Evolutionary conservation across 1,140 invertebrate genomes (phyloP), one percentile per base, ranked within the genome.

Genomic region (Daktulosphaira vitifoliae): DNA sequence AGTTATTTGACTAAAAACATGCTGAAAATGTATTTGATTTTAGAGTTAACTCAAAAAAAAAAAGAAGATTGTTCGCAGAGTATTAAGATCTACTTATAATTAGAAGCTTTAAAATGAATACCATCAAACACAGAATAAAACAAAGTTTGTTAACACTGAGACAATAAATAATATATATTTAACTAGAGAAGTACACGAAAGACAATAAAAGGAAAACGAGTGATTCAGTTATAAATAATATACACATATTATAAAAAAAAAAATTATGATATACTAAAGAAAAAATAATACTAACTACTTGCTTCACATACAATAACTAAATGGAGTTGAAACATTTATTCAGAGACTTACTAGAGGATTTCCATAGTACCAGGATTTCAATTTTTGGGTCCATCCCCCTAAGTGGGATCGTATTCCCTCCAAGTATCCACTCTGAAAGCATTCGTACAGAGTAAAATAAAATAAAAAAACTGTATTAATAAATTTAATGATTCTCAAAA

Each of bases 281-380:
- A 46, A 62, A 46, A 39, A 46, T 48, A 62, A 5, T 62, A n/a
- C 56, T 62, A 62, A 62, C 56, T 62, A 62, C 56, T 62, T 62
- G 18, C 38, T 62, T 62, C 42, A 62, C 56, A 62, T 62, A 62
- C 56, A 62, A 62, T 26, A 48, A 62, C 56, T 62, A 62, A 62
- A 62, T 48, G 42, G 62, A 65, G 37, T 26, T 50, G 48, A 65
- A 65, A 65, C 46, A 65, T 66, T 37, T 65, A 54, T 42, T 52
- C 54, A 29, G 66, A 78, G 81, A 90, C 88, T 90, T 90, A 90
- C 88, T 81, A 90, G 86, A 85, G 88, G 87, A 83, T 86, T 87
- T 73, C 88, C 88, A 88, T 87, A 90, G 85, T 91, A 91, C 88
- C 88, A 91, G 81, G 87, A 90, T 83, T 90, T 91, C 80, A 90